Evolutionary conservation across 2,797 vertebrate genomes (phyloP).

Genomic region (Pteropus rufus): DNA sequence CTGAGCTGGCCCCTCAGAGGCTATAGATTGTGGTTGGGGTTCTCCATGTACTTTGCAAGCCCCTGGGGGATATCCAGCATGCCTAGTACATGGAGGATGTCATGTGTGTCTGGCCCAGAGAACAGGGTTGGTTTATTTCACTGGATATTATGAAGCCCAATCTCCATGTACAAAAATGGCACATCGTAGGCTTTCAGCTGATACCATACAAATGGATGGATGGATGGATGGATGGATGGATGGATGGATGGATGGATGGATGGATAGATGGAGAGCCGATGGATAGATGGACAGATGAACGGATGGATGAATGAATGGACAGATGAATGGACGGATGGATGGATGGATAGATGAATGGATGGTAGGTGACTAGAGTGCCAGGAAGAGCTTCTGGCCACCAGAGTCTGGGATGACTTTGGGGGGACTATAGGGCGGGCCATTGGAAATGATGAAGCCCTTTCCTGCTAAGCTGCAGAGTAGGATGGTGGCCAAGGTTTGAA

Average conservation of each 20-base stretch:
- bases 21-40: neutral
- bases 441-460: neutral
- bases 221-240: too few relatives aligned
- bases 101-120: neutral
- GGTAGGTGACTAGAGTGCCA: neutral
- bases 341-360: neutral
- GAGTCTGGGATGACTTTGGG: neutral
- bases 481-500: neutral
- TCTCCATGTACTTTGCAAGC: neutral
- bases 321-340: too few relatives aligned
- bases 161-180: neutral
- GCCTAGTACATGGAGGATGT: too few relatives aligned
- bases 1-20: neutral
- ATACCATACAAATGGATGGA: too few relatives aligned
- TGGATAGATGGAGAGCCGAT: neutral
- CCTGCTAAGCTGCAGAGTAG: neutral
- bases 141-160: neutral
- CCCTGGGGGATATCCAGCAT: neutral
- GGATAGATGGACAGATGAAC: too few relatives aligned
- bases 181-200: neutral
- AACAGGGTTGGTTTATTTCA: neutral
- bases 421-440: neutral
- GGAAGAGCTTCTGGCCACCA: neutral
- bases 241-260: neutral
- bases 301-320: too few relatives aligned